phyloP scores from a whole-genome alignment of 2,797 vertebrate genomes.

The Podarcis siculus region DNA sequence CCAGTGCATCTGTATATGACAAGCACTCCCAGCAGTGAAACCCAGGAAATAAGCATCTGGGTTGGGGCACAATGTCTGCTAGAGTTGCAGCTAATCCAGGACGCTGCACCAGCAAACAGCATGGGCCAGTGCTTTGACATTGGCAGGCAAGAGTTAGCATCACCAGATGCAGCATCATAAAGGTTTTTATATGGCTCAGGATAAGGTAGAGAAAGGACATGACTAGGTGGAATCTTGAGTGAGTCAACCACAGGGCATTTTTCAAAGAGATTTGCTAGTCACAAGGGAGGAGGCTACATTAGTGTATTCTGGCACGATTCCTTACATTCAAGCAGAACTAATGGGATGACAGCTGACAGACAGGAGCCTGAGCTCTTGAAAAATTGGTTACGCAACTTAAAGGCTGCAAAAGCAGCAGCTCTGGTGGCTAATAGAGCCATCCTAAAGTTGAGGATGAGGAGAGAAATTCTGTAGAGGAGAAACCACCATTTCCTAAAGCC shows the following conservation, averaged over 20 bases:
- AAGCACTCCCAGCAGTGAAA: not conserved
- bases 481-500: not conserved
- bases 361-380: not conserved
- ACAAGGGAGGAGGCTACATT: not conserved
- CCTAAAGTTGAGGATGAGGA: not conserved
- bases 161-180: not conserved
- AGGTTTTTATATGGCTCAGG: not conserved
- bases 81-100: not conserved
- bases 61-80: not conserved
- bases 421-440: not conserved
- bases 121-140: not conserved
- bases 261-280: not conserved
- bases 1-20: not conserved
- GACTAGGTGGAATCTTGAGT: not conserved
- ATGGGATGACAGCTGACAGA: not conserved
- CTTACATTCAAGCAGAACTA: not conserved
- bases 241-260: not conserved
- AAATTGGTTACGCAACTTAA: too few species aligned
- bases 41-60: not conserved
- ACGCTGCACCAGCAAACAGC: not conserved
- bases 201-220: not conserved
- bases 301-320: not conserved
- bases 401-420: too few species aligned
- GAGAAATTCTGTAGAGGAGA: not conserved
- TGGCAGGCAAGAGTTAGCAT: not conserved